These are phyloP conservation scores for Colossoma macropomum DNA, from an alignment of 2,113 vertebrate genomes.

Conservation along the genomic window DNA sequence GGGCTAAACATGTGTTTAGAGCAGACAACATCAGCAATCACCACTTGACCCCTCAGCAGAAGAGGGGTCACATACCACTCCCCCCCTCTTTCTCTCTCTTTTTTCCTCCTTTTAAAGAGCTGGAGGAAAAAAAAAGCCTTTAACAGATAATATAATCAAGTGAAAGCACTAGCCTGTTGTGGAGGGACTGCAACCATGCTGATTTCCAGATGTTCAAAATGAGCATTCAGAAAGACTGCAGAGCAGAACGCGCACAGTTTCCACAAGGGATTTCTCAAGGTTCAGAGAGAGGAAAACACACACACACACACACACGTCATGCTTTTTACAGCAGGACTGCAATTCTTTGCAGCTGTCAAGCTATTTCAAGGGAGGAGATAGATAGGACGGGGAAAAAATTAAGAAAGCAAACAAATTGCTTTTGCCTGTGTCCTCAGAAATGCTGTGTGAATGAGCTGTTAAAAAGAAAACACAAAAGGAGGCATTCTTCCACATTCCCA, in stretches of 20 bases:
- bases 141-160: constrained; percentile 90
- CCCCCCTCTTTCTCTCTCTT: constrained; percentile 17
- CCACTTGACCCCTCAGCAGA: constrained; percentile 92
- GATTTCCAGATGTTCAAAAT: constrained; percentile 95
- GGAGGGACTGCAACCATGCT: constrained; percentile 84
- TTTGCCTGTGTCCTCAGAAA: constrained; percentile 74
- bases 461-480: constrained; percentile 71
- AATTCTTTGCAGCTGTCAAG: constrained; percentile 80
- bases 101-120: constrained; percentile 36
- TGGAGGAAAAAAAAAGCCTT: constrained; percentile 61
- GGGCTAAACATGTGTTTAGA: constrained; percentile 90
- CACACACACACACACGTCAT: constrained; percentile 54
- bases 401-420: constrained; percentile 70
- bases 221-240: constrained; percentile 78
- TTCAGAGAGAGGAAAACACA: constrained; percentile 72
- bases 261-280: constrained; percentile 81
- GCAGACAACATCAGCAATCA: constrained; percentile 90
- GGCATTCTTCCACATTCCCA: constrained; percentile 75
- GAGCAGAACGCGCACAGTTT: constrained; percentile 65
- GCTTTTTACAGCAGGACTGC: constrained; percentile 50
- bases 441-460: constrained; percentile 77
- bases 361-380: constrained; percentile 69
- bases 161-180: constrained; percentile 88
- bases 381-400: constrained; percentile 51
- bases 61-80: constrained; percentile 73